phyloP scores from a whole-genome alignment of 2,113 vertebrate species.

The Strix aluco region DNA sequence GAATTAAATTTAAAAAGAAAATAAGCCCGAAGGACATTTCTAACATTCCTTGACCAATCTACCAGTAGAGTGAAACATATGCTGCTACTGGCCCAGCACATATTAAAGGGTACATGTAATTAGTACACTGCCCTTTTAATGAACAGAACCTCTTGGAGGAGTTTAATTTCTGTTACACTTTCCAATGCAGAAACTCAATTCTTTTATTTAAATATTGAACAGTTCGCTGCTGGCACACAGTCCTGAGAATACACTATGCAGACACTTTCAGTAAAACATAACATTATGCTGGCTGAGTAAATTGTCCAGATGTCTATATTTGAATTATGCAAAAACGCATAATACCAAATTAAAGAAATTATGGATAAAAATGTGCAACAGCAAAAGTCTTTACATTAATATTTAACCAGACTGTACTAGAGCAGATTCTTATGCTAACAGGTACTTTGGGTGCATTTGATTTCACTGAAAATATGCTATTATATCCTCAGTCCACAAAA shows the following conservation, averaged over 20 bases:
- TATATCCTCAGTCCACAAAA: background rate
- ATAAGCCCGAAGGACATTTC: background rate
- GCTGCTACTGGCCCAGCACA: background rate
- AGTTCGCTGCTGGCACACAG: conserved; percentile 12
- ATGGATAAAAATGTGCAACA: conserved; percentile 48
- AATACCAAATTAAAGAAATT: conserved; percentile 63
- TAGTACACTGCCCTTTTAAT: conserved; percentile 4
- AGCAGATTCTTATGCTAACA: conserved; percentile 53
- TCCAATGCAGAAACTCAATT: conserved; percentile 10
- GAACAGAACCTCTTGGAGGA: conserved; percentile 1
- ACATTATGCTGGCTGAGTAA: background rate
- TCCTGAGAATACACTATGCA: background rate
- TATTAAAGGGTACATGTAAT: background rate
- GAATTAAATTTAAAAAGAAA: background rate
- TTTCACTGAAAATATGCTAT: conserved; percentile 41
- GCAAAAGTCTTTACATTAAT: conserved; percentile 67
- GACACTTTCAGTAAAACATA: conserved; percentile 35
- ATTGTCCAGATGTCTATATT: conserved; percentile 35
- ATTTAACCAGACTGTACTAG: conserved; percentile 55
- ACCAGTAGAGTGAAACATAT: background rate
- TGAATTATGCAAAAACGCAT: conserved; percentile 56
- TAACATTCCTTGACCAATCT: background rate
- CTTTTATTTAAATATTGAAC: conserved; percentile 42
- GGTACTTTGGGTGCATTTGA: conserved; percentile 20
- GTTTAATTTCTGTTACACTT: conserved; percentile 18